These are phyloP conservation scores for Psylliodes chrysocephalus DNA, from an alignment of 2,888 invertebrate species.

Conservation along the genomic window DNA sequence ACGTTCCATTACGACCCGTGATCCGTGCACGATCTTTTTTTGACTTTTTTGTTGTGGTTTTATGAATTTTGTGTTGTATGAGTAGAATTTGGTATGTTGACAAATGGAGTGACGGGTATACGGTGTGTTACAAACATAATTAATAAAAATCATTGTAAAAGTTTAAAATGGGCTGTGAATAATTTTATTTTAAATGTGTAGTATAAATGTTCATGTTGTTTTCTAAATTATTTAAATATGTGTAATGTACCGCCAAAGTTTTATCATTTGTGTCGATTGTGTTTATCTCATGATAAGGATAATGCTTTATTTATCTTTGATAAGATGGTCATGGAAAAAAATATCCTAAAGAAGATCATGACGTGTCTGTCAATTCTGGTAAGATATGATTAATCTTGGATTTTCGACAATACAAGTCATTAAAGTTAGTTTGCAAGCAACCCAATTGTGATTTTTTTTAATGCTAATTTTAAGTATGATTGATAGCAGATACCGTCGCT, in stretches of 20 bases:
- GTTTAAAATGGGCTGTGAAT: slow-evolving; percentile 62
- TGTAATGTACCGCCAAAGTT: slow-evolving; percentile 89
- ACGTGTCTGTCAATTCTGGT: slow-evolving; percentile 84
- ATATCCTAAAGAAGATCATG: slow-evolving; percentile 73
- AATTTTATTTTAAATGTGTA: slow-evolving; percentile 59
- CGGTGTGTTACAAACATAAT: slow-evolving; percentile 54
- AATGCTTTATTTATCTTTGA: slow-evolving; percentile 80
- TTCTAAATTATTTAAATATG: slow-evolving; percentile 73
- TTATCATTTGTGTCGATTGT: slow-evolving; percentile 93
- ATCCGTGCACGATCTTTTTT: too few relatives aligned
- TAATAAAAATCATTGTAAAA: slow-evolving; percentile 50
- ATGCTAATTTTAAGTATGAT: slow-evolving; percentile 46
- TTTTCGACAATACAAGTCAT: background rate
- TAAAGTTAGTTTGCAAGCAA: slow-evolving; percentile 40
- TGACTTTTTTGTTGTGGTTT: too few relatives aligned
- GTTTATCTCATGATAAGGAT: slow-evolving; percentile 77
- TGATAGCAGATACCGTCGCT: slow-evolving; percentile 55
- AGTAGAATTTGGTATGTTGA: too few relatives aligned
- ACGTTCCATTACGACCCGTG: too few relatives aligned
- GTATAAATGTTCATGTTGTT: slow-evolving; percentile 61
- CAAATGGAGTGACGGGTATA: slow-evolving; percentile 57
- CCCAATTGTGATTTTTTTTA: slow-evolving; percentile 46
- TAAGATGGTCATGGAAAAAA: slow-evolving; percentile 75
- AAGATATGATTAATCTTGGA: slow-evolving; percentile 65
- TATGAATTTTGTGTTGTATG: too few relatives aligned